Conservation (phyloP, 2,797 vertebrate genomes). For the Onychomys arenicola region DNA sequence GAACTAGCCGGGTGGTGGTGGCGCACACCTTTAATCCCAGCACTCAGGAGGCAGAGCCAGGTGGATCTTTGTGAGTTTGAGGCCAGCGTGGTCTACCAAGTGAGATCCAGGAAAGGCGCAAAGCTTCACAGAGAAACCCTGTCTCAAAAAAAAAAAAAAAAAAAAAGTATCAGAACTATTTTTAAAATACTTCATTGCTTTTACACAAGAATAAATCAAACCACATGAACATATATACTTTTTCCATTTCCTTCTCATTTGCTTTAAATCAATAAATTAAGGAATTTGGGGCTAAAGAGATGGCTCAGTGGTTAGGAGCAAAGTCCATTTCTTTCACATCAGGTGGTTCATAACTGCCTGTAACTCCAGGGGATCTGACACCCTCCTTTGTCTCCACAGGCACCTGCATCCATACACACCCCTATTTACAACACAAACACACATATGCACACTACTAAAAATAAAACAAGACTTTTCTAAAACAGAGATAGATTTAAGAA, state of each 20-base stretch:
- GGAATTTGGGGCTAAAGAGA: neutral
- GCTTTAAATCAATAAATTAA: slow-evolving; percentile 50
- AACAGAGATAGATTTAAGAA: neutral
- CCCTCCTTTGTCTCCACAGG: neutral
- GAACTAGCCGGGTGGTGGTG: too few species aligned
- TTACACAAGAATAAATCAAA: neutral
- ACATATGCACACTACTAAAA: neutral
- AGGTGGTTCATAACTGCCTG: neutral
- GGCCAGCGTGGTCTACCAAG: too few species aligned
- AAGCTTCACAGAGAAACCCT: too few species aligned
- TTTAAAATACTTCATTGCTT: slow-evolving; percentile 38
- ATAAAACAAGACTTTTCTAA: neutral
- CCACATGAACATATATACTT: neutral
- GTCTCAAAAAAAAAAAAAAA: too few species aligned
- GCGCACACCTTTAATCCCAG: too few species aligned
- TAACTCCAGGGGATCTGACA: neutral
- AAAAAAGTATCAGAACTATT: slow-evolving; percentile 30
- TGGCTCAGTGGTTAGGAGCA: neutral
- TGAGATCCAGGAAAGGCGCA: too few species aligned
- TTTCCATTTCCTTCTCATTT: neutral
- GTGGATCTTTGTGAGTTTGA: too few species aligned
- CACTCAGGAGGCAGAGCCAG: too few species aligned
- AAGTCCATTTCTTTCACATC: neutral
- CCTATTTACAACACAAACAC: neutral
- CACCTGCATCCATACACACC: neutral